A percentile compares a stretch with the other conserved stretches of the same genome.
These are phyloP conservation scores for Callionymus lyra DNA, from an alignment of 2,113 vertebrate species.

Conservation along the genomic window DNA sequence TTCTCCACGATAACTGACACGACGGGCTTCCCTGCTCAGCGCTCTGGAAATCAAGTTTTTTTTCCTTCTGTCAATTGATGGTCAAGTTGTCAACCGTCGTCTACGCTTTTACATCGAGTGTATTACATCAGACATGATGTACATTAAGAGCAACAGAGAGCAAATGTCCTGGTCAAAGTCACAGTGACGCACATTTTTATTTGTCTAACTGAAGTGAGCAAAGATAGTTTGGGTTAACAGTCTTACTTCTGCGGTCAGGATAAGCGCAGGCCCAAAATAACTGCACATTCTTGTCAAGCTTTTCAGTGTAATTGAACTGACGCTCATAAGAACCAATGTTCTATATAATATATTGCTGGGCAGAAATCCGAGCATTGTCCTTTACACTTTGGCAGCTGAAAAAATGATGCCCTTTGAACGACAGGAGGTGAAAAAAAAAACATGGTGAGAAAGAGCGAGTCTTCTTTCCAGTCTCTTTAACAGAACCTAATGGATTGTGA, in stretches of 20 bases:
- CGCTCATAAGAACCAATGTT: slow-evolving; percentile 94
- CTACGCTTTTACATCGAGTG: no score
- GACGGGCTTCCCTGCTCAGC: slow-evolving; percentile 45
- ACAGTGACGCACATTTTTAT: no score
- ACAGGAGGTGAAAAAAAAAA: slow-evolving; percentile 95
- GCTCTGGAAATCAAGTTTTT: slow-evolving; percentile 9
- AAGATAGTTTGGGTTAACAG: no score
- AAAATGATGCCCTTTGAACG: slow-evolving; percentile 88
- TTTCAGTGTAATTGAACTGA: slow-evolving; percentile 91
- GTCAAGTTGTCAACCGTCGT: no score
- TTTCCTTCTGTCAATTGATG: no score
- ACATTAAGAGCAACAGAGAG: no score
- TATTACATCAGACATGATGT: no score
- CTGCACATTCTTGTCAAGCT: slow-evolving; percentile 85
- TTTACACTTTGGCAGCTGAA: slow-evolving; percentile 88
- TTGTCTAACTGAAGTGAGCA: no score
- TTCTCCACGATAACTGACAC: slow-evolving; percentile 58
- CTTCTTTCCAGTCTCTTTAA: slow-evolving; percentile 89
- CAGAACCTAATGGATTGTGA: slow-evolving; percentile 98
- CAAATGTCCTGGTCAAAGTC: no score
- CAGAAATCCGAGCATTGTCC: slow-evolving; percentile 91
- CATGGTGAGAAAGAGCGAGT: slow-evolving; percentile 62
- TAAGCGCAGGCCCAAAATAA: slow-evolving; percentile 78
- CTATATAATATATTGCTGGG: slow-evolving; percentile 93
- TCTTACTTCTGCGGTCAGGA: slow-evolving; percentile 46